phyloP scores from a whole-genome alignment of 2,113 vertebrate species.

The Amia ocellicauda region DNA sequence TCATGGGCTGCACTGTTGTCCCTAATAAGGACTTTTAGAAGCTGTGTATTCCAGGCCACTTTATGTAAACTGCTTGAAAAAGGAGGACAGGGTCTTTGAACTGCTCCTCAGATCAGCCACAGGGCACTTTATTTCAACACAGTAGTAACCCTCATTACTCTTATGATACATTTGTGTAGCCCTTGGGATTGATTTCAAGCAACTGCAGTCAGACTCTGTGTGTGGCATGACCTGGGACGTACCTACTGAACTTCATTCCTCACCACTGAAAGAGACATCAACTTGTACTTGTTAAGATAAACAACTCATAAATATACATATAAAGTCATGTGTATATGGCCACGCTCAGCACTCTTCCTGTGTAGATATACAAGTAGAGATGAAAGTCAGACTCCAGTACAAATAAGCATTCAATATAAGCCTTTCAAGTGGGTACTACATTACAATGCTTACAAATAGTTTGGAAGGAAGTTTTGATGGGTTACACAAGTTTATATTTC shows the following conservation, averaged over 20 bases:
- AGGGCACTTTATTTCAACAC: constrained; percentile 54
- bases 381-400: constrained; percentile 53
- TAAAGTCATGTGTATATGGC: constrained; percentile 18
- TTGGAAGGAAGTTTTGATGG: too few relatives aligned
- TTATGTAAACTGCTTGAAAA: constrained; percentile 21
- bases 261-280: constrained; percentile 46
- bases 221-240: constrained; percentile 61
- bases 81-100: constrained; percentile 13
- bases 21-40: constrained; percentile 15
- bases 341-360: constrained; percentile 44
- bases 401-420: constrained; percentile 55
- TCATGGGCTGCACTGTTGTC: not conserved
- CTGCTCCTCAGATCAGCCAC: constrained; percentile 17
- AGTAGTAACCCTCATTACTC: constrained; percentile 62
- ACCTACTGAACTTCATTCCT: constrained; percentile 12
- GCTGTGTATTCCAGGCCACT: constrained; percentile 3
- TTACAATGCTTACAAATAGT: too few relatives aligned
- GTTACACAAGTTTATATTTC: too few relatives aligned
- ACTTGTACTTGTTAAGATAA: constrained; percentile 56
- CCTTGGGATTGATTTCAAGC: constrained; percentile 43
- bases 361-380: constrained; percentile 59
- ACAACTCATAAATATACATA: constrained; percentile 61
- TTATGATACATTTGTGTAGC: constrained; percentile 39
- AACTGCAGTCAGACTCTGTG: constrained; percentile 48
- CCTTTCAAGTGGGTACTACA: constrained; percentile 12